Conservation (phyloP, 92 coral and sea anemone species). For the Muricea muricata region DNA sequence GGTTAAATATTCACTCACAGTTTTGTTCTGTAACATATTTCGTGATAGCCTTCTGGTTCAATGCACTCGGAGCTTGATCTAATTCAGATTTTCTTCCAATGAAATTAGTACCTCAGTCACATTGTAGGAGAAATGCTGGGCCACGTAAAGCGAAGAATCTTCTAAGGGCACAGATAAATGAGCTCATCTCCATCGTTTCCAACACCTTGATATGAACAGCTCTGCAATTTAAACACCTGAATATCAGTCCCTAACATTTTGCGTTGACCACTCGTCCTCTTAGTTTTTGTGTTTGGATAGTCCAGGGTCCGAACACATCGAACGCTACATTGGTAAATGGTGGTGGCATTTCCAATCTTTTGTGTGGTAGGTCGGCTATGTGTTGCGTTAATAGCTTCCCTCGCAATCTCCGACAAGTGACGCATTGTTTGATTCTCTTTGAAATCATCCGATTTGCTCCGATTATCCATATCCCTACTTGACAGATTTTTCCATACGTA, state of each 20-base stretch:
- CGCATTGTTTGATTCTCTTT: neutral
- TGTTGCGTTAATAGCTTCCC: slow-evolving; percentile 23
- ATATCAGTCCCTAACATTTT: neutral
- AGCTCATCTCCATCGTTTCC: slow-evolving; percentile 17
- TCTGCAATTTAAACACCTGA: neutral
- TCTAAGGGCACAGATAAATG: slow-evolving; percentile 14
- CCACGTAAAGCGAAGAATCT: slow-evolving; percentile 14
- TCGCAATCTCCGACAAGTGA: slow-evolving; percentile 6
- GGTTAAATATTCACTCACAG: slow-evolving; percentile 5
- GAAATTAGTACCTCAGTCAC: neutral
- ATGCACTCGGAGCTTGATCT: neutral
- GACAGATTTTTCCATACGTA: slow-evolving; percentile 8
- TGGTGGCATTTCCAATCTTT: slow-evolving; percentile 20
- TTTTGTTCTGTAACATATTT: slow-evolving; percentile 1
- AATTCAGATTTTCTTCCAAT: slow-evolving; percentile 6
- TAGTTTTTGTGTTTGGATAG: neutral
- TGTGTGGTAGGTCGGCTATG: slow-evolving; percentile 17
- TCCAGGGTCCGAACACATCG: slow-evolving; percentile 21
- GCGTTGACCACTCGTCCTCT: neutral
- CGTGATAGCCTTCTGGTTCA: neutral
- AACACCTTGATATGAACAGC: slow-evolving; percentile 1
- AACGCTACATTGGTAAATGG: slow-evolving; percentile 16
- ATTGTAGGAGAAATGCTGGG: neutral
- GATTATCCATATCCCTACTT: slow-evolving; percentile 3
- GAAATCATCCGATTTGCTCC: slow-evolving; percentile 7